Evolutionary conservation across 2,113 vertebrate genomes (phyloP).

Genomic region (Proterorhinus semilunaris): DNA sequence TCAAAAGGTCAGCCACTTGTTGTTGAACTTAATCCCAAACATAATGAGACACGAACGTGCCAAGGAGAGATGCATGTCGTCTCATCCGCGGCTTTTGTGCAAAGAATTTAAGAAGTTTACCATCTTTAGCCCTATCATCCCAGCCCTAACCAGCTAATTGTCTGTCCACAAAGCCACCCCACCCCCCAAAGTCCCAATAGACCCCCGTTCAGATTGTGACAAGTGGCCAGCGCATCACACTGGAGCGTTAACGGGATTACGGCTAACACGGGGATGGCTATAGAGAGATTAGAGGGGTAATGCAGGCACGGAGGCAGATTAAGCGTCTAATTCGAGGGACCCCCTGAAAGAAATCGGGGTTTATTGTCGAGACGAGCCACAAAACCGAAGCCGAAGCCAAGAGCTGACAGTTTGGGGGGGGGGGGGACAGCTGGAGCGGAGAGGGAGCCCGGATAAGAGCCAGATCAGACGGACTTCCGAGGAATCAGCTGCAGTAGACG

Average conservation of each 20-base stretch:
- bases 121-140: constrained; percentile 51
- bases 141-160: constrained; percentile 55
- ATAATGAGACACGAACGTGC: constrained; percentile 14
- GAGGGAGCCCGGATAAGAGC: not conserved
- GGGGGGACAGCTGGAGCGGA: constrained; percentile 50
- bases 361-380: constrained; percentile 74
- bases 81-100: constrained; percentile 1
- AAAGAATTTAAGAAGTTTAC: constrained; percentile 62
- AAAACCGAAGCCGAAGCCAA: constrained; percentile 75
- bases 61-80: not conserved
- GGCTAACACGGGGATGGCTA: constrained; percentile 74
- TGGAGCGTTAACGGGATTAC: constrained; percentile 71
- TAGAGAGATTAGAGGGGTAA: constrained; percentile 81
- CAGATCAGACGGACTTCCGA: constrained; percentile 51
- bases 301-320: constrained; percentile 85
- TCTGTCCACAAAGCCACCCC: constrained; percentile 52
- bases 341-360: constrained; percentile 83
- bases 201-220: constrained; percentile 38
- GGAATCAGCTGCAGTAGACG: constrained; percentile 61
- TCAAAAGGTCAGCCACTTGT: not conserved
- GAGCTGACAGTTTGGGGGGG: constrained; percentile 67
- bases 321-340: constrained; percentile 85
- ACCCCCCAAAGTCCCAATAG: constrained; percentile 21
- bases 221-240: constrained; percentile 58
- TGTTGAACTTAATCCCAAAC: constrained; percentile 1